phyloP scores from a whole-genome alignment of 2,113 vertebrate genomes.

The Passer montanus region DNA sequence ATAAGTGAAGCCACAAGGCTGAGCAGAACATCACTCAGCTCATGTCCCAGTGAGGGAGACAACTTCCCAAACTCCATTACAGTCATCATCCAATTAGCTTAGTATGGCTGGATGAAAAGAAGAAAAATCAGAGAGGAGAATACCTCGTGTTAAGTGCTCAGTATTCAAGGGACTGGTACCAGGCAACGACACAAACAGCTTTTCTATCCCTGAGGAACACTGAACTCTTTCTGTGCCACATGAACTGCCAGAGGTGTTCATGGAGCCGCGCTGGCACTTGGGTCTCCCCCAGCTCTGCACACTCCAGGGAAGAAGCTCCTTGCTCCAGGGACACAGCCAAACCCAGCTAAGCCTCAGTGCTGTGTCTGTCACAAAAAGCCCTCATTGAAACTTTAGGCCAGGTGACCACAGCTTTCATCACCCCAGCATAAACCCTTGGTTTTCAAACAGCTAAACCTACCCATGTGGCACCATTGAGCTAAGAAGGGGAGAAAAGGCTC shows the following conservation, averaged over 20 bases:
- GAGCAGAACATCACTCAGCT: background rate
- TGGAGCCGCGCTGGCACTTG: fast-evolving
- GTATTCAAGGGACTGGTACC: background rate
- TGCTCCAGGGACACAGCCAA: background rate
- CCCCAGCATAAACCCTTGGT: background rate
- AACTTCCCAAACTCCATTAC: background rate
- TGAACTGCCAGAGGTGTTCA: fast-evolving
- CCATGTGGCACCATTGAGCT: fast-evolving
- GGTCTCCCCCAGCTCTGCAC: background rate
- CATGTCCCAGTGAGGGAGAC: background rate
- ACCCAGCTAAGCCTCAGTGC: background rate
- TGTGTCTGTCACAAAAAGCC: background rate
- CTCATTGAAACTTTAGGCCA: background rate
- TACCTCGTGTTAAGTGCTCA: background rate
- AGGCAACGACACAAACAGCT: background rate
- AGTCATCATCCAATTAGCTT: background rate
- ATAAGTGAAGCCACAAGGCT: background rate
- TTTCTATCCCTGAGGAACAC: background rate
- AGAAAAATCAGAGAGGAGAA: background rate
- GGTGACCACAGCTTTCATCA: background rate
- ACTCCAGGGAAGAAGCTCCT: background rate
- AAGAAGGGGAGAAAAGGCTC: background rate
- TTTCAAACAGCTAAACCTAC: background rate
- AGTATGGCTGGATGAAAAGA: background rate
- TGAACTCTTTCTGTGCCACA: background rate